Conservation (phyloP, 2,797 vertebrate genomes). For the Cryptoblepharus egeriae region DNA sequence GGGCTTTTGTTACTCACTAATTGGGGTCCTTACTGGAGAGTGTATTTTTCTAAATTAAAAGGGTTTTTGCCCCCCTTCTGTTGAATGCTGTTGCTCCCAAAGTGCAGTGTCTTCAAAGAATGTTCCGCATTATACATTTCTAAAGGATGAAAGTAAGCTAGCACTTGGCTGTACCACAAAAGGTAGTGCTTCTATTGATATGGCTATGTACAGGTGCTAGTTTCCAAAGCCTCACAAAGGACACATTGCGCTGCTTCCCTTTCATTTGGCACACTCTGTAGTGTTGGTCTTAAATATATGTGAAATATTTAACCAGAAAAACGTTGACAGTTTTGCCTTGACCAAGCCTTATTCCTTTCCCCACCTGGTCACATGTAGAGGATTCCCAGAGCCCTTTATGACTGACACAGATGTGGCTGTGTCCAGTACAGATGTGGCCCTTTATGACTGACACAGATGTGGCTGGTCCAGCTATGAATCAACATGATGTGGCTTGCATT, state of each 20-base stretch:
- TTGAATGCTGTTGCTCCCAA: conserved; percentile 33
- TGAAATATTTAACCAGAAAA: background rate
- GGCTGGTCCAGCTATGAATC: background rate
- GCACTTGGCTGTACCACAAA: conserved; percentile 41
- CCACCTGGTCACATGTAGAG: background rate
- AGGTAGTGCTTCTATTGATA: conserved; percentile 46
- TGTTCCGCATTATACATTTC: conserved; percentile 58
- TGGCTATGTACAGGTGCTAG: conserved; percentile 19
- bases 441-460: background rate
- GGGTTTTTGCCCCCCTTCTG: conserved; percentile 6
- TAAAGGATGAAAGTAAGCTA: conserved; percentile 48
- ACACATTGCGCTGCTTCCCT: conserved; percentile 48
- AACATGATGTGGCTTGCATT: too few relatives aligned
- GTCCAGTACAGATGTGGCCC: too few relatives aligned
- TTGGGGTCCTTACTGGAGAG: conserved; percentile 33
- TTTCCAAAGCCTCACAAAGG: conserved; percentile 2
- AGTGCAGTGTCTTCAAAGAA: conserved; percentile 32
- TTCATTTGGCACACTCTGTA: conserved; percentile 8
- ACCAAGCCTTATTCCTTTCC: background rate
- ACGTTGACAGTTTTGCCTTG: background rate
- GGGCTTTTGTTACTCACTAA: background rate
- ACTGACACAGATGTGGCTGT: background rate
- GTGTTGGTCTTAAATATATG: background rate
- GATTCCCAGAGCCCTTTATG: background rate
- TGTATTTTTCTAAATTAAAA: conserved; percentile 15